A percentile compares a stretch with the other conserved stretches of the same genome.
Conservation (phyloP, 2,797 vertebrate genomes). For the Acanthiza pusilla region DNA sequence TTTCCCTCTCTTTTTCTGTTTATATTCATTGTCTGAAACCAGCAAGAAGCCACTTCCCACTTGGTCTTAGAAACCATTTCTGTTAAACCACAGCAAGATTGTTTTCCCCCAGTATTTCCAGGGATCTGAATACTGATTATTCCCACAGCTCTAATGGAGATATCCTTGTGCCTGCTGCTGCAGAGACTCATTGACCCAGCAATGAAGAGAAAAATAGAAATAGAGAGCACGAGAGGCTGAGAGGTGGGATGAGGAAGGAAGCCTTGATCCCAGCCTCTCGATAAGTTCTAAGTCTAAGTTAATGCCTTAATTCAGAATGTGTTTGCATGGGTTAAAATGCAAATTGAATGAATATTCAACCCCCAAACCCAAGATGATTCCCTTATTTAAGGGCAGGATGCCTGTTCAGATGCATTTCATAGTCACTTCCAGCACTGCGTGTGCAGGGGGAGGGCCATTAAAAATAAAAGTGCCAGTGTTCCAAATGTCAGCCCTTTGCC, state of each 20-base stretch:
- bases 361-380: background rate
- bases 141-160: background rate
- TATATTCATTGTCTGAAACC: background rate
- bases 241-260: background rate
- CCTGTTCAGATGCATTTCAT: background rate
- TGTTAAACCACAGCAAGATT: background rate
- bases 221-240: background rate
- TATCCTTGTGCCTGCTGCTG: background rate
- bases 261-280: background rate
- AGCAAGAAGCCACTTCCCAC: background rate
- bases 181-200: background rate
- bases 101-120: background rate
- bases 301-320: background rate
- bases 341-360: background rate
- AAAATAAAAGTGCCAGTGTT: slow-evolving; percentile 57
- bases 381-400: background rate
- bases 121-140: background rate
- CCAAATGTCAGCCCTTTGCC: background rate
- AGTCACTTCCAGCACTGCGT: rapidly evolving
- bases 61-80: background rate
- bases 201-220: background rate
- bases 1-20: background rate
- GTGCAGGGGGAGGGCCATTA: background rate
- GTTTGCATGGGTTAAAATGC: background rate
- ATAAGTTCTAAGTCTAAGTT: background rate